phyloP scores from a whole-genome alignment of 2,113 vertebrate species.

The Mobula birostris region DNA sequence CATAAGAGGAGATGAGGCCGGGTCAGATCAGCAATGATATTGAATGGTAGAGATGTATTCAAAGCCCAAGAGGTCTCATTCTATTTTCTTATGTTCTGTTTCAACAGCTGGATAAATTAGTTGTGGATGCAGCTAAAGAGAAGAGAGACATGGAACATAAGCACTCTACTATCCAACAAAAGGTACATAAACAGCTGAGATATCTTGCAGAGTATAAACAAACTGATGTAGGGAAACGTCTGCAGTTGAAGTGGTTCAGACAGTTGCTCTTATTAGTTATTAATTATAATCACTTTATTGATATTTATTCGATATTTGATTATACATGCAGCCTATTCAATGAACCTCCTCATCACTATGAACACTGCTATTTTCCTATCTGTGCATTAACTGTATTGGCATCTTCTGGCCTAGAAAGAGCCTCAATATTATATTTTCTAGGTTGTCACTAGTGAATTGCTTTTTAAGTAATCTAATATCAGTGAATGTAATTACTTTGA shows the following conservation, averaged over 20 bases:
- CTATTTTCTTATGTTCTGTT: slow-evolving; percentile 39
- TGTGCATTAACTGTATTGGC: neutral
- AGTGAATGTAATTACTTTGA: neutral
- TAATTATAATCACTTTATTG: neutral
- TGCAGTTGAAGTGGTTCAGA: neutral
- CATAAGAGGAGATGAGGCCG: too few relatives aligned
- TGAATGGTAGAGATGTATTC: too few relatives aligned
- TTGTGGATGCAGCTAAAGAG: slow-evolving; percentile 86
- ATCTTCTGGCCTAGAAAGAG: neutral
- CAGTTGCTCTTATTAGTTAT: neutral
- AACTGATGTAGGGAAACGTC: too few relatives aligned
- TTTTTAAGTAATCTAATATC: neutral
- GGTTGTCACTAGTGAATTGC: neutral
- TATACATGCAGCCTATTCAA: too few relatives aligned
- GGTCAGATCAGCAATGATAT: too few relatives aligned
- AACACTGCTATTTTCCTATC: neutral
- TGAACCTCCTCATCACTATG: neutral
- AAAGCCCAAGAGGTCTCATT: neutral
- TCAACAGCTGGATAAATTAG: slow-evolving; percentile 87
- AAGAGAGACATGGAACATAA: slow-evolving; percentile 94
- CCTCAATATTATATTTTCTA: neutral
- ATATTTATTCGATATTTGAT: neutral
- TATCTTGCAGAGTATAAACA: neutral
- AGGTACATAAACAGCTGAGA: slow-evolving; percentile 60
- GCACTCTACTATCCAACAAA: slow-evolving; percentile 96